Conservation (phyloP, 2,113 vertebrate species). For the Pseudorasbora parva region DNA sequence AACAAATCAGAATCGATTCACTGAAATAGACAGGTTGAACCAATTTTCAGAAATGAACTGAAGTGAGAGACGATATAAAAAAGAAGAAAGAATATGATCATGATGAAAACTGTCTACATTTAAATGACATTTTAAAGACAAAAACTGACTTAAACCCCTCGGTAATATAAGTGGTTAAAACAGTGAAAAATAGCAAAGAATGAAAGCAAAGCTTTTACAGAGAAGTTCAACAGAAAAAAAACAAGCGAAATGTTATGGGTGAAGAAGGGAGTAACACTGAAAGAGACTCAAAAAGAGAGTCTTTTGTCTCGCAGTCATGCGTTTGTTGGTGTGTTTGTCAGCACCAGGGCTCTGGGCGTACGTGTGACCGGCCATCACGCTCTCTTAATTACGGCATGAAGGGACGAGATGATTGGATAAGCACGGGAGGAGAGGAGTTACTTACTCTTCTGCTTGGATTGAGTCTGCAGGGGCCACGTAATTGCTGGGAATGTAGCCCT, state of each 20-base stretch:
- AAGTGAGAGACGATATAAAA: not conserved
- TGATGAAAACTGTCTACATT: not conserved
- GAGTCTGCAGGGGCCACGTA: conserved; percentile 98
- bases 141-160: not conserved
- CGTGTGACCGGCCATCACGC: conserved; percentile 48
- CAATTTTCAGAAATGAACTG: not conserved
- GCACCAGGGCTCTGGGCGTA: not conserved
- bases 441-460: conserved; percentile 99
- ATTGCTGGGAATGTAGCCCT: conserved; percentile 98
- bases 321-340: conserved; percentile 39
- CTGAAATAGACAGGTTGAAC: not conserved
- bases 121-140: not conserved
- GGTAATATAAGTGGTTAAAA: not conserved
- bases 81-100: not conserved
- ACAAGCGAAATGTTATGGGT: not conserved
- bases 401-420: conserved; percentile 27
- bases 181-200: not conserved
- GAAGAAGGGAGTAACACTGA: not conserved
- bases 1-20: not conserved
- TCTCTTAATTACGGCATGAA: conserved; percentile 48
- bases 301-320: conserved; percentile 45
- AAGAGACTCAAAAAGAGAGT: conserved; percentile 4
- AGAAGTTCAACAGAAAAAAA: not conserved
- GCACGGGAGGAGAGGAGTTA: conserved; percentile 25
- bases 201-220: not conserved